Evolutionary conservation across 2,797 vertebrate species (phyloP).

Genomic region (Onychomys arenicola): DNA sequence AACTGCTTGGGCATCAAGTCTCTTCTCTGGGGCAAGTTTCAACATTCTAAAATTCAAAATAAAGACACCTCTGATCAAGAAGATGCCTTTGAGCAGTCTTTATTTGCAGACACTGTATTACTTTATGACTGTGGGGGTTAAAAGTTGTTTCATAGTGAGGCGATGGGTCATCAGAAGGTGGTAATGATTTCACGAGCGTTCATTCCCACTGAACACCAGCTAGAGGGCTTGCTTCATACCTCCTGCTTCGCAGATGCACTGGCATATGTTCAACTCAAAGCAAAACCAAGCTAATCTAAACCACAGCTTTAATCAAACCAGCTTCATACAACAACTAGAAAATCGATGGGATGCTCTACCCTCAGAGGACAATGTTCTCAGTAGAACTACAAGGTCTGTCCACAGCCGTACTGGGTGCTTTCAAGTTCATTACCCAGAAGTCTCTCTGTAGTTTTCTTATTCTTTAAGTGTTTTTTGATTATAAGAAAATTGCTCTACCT

Average conservation of each 20-base stretch:
- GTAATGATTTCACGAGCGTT: neutral
- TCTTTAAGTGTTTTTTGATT: neutral
- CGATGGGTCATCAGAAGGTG: neutral
- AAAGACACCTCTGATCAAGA: constrained; percentile 4
- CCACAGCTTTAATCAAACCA: constrained; percentile 2
- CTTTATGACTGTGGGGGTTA: constrained; percentile 7
- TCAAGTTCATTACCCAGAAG: neutral
- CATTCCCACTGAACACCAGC: neutral
- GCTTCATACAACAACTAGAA: constrained; percentile 1
- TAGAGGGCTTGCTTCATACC: neutral
- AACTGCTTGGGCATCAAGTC: constrained; percentile 13
- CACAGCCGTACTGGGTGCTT: neutral
- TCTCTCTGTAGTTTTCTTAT: neutral
- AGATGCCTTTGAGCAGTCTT: constrained; percentile 36
- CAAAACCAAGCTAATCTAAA: constrained; percentile 36
- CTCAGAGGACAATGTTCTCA: neutral
- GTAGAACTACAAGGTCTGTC: neutral
- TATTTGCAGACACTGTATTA: constrained; percentile 27
- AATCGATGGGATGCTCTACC: neutral
- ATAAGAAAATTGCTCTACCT: constrained; percentile 28
- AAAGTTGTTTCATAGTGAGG: neutral
- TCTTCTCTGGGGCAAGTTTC: constrained; percentile 40
- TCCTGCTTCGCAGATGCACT: constrained; percentile 1
- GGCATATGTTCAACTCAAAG: constrained; percentile 30
- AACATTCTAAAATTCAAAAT: constrained; percentile 50